Evolutionary conservation across 2,797 vertebrate species (phyloP).

Genomic region (Craterocephalus amniculus): DNA sequence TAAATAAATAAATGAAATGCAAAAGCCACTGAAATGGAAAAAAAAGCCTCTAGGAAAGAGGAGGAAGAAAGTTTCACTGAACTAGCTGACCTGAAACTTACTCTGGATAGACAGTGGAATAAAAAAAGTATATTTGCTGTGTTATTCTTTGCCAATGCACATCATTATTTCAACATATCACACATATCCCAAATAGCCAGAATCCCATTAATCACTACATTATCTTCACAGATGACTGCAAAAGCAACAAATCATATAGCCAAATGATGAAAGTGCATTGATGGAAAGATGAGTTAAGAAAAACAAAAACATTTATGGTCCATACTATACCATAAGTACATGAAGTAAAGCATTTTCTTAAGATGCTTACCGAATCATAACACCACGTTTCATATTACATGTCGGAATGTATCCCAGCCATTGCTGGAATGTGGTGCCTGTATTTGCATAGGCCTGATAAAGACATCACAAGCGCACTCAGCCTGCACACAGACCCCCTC

Average conservation of each 20-base stretch:
- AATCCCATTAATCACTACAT: neutral
- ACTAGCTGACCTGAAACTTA: conserved; percentile 14
- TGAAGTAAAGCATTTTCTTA: conserved; percentile 2
- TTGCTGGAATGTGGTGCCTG: conserved; percentile 30
- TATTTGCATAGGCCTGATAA: conserved; percentile 67
- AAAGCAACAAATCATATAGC: neutral
- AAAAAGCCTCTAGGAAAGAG: conserved; percentile 3
- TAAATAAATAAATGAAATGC: no score
- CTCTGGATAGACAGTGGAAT: neutral
- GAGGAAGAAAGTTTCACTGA: neutral
- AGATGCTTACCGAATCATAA: conserved; percentile 9
- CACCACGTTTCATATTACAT: no score
- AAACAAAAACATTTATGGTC: neutral
- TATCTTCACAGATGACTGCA: neutral
- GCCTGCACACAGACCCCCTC: conserved; percentile 52
- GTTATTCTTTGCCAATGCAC: neutral
- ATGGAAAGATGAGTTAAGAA: neutral
- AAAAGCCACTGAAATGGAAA: neutral
- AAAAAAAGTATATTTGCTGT: neutral
- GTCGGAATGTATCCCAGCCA: conserved; percentile 9
- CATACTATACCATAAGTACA: neutral
- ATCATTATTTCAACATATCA: neutral
- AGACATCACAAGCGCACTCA: conserved; percentile 67
- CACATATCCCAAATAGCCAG: neutral
- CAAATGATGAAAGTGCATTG: neutral